Percentiles rank a stretch among this genome's conserved stretches.
These are phyloP conservation scores for Struthio camelus DNA, from an alignment of 2,113 vertebrate genomes.

Conservation along the genomic window DNA sequence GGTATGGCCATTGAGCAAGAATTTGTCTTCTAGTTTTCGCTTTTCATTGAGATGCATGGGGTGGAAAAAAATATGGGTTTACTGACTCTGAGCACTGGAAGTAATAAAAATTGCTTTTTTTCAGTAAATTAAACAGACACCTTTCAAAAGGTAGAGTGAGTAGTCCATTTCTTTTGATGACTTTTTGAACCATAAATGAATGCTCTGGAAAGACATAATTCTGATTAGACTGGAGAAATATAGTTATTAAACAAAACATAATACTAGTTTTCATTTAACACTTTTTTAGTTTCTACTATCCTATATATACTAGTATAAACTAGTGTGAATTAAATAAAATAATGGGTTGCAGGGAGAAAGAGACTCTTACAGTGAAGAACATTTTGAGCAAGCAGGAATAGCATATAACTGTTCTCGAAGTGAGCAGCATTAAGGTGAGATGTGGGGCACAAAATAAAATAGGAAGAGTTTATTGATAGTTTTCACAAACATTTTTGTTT, in stretches of 20 bases:
- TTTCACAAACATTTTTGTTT: not conserved
- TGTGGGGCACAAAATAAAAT: not conserved
- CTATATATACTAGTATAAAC: not conserved
- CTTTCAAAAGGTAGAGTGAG: not conserved
- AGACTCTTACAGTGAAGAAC: not conserved
- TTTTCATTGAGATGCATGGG: slow-evolving; percentile 38
- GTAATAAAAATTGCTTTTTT: not conserved
- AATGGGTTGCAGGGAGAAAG: not conserved
- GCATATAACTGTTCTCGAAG: not conserved
- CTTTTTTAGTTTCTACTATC: not conserved
- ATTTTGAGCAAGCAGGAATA: not conserved
- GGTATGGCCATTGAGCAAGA: not conserved
- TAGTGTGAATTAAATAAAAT: not conserved
- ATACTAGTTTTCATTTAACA: not conserved
- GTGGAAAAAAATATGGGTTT: slow-evolving; percentile 16
- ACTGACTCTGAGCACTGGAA: slow-evolving; percentile 17
- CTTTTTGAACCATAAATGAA: not conserved
- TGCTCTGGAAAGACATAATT: not conserved
- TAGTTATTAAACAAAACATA: not conserved
- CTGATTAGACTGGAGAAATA: not conserved
- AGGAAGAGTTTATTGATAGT: not conserved
- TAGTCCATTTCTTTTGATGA: not conserved
- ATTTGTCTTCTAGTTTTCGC: slow-evolving; percentile 17
- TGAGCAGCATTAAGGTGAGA: not conserved
- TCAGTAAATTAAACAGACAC: slow-evolving; percentile 42